Evolutionary conservation across 2,888 invertebrate genomes (phyloP).

Genomic region (Spatulosminthurus flaviceps): DNA sequence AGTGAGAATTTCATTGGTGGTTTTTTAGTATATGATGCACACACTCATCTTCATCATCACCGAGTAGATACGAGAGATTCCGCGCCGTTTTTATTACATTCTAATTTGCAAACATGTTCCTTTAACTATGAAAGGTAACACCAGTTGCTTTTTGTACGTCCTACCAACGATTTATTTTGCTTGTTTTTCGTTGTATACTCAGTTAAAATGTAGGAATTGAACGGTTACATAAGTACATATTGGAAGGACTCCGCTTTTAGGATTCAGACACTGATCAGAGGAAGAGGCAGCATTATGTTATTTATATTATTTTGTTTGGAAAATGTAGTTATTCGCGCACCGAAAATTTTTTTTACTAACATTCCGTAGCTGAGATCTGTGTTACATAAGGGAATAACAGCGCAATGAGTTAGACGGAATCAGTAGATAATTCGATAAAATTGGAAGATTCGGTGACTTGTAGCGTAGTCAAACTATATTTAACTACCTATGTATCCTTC

Average conservation of each 20-base stretch:
- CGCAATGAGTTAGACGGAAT: background rate
- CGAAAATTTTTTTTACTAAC: conserved; percentile 20
- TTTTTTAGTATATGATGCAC: conserved; percentile 16
- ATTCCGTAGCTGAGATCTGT: conserved; percentile 31
- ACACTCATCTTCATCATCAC: conserved; percentile 8
- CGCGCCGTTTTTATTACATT: conserved; percentile 23
- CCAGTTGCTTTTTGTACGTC: conserved; percentile 5
- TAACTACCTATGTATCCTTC: too few relatives aligned
- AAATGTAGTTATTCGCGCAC: background rate
- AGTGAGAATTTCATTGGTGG: conserved; percentile 22
- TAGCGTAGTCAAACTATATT: too few relatives aligned
- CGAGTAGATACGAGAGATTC: conserved; percentile 2
- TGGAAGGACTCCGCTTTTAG: too few relatives aligned
- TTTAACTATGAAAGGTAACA: conserved; percentile 13
- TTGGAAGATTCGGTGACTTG: too few relatives aligned
- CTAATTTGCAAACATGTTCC: conserved; percentile 29
- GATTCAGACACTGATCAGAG: background rate
- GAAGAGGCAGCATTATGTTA: background rate
- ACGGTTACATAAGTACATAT: too few relatives aligned
- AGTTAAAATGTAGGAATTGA: background rate
- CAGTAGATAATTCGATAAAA: background rate
- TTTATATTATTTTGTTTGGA: too few relatives aligned
- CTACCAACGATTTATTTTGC: conserved; percentile 20
- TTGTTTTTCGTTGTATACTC: background rate
- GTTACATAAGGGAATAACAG: background rate